phyloP scores from a whole-genome alignment of 2,888 invertebrate species.

The Sinelater perroti region DNA sequence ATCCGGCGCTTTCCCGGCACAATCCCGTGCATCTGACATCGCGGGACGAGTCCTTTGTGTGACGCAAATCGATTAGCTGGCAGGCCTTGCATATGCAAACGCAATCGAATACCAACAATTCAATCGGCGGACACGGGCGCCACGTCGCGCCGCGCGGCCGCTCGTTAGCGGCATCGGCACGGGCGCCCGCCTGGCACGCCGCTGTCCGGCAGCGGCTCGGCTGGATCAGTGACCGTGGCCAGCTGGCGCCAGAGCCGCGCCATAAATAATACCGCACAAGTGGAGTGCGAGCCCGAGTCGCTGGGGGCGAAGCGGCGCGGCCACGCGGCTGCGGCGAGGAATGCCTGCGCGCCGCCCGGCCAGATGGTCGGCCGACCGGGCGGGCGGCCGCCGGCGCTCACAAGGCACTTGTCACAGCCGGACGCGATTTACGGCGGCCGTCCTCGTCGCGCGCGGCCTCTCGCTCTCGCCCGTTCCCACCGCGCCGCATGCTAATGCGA shows the following conservation, averaged over 20 bases:
- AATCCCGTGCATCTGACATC: too few species aligned
- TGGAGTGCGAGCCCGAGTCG: conserved; percentile 49
- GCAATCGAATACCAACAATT: too few species aligned
- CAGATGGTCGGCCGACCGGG: conserved; percentile 53
- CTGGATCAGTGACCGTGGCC: conserved; percentile 63
- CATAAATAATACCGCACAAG: conserved; percentile 63
- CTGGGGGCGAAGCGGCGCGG: conserved; percentile 44
- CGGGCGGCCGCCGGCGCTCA: conserved; percentile 21
- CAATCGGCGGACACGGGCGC: too few species aligned
- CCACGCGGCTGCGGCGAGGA: conserved; percentile 36
- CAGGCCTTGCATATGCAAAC: too few species aligned
- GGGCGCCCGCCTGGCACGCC: conserved; percentile 30
- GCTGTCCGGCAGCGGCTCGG: conserved; percentile 33
- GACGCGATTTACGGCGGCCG: conserved; percentile 44
- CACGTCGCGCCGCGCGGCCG: too few species aligned
- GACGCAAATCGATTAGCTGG: too few species aligned
- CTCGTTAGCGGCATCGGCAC: too few species aligned
- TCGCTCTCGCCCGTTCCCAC: conserved; percentile 59
- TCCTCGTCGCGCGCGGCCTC: conserved; percentile 60
- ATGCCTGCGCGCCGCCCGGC: conserved; percentile 59
- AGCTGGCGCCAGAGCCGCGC: conserved; percentile 61
- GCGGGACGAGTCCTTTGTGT: too few species aligned
- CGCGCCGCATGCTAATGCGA: conserved; percentile 25
- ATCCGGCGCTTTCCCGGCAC: too few species aligned
- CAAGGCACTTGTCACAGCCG: conserved; percentile 45